Evolutionary conservation across 2,113 vertebrate species (phyloP), one percentile per base, ranked within the genome.

Genomic region (Tupaia tana): DNA sequence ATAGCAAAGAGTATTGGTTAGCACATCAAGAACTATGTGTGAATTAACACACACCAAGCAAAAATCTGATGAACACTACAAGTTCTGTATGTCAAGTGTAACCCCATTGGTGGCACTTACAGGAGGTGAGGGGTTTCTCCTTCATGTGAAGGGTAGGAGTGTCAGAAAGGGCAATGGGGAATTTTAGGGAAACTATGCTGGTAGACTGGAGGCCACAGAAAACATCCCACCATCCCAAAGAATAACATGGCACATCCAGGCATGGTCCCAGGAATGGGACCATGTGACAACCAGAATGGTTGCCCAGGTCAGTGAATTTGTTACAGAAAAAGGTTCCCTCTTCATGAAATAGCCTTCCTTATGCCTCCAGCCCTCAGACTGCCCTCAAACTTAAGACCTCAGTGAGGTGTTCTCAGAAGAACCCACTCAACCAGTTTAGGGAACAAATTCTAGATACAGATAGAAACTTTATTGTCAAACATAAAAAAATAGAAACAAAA

Each of bases 401-500:
- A 1, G 29, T 70, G 54, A 90, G 59, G 83, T 69, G 7, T 71
- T 59, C 74, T 78, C 66, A 79, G 73, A 84, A 94, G 71, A 89
- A 87, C 69, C 43, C 67, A 64, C 24, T 91, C 22, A 89, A 89
- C 20, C 18, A 61, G 3, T 66, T 67, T 92, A 24, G 58, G 84
- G 29, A 82, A 43, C n/a, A 95, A 92, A 95, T 95, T 89, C 43
- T 56, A 95, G 85, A 87, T 18, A 61, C 14, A 75, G 34, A 94
- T 3, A 95, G 63, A 90, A n/a, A 27, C 69, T 91, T 93, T 93
- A 92, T 96, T 97, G 86, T 97, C 81, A 86, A 87, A 93, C 24
- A 58, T 34, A 54, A 73, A 96, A 96, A 86, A 96, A 78, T 31
- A 90, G 82, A 94, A 94, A 63, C 61, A 59, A 93, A 89, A 95